Base-by-base conservation (phyloP, 2,113 vertebrate species). In the Oophaga pumilio region DNA sequence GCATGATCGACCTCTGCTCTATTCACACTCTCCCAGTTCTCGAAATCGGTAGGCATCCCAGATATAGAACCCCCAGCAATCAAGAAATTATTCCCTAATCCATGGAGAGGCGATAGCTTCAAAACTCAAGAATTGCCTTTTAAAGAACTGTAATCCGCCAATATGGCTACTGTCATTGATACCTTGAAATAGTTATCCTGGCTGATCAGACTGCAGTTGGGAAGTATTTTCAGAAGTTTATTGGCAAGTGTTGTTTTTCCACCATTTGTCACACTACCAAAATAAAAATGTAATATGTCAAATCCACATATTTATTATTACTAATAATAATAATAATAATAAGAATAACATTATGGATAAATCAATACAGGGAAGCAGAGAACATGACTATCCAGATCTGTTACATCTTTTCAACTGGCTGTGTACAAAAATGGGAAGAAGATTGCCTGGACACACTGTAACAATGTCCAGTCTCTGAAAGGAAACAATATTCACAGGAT, bases 161-260 rank as follows among this genome's bases (percentile, higher is more conserved):
- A 20, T 15, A 13, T n/a, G 2, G 28, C 28, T 53, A 9, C 15
- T 52, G n/a, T 80, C 74, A 80, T 57, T 59, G 80, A 88, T 94
- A 99, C 97, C 96, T 99, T 99, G 92, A 99, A 99, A 91, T 96
- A 99, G 52, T 94, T 91, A 90, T 99, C 98, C 90, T 99, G 98
- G 89, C 93, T 95, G 83, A 99, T 95, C 78, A 96, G 71, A 89
- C 92, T 94, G 91, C 97, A 97, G 89, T 96, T 96, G 68, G 94
- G 95, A 87, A 98, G 92, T 82, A 89, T 89, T 90, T 95, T 91
- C 87, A 95, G 94, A 76, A 99, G 94, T 83, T 92, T 95, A 89
- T 87, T 91, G 78, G 97, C 94, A 82, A 99, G 91, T 0, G 97
- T 98, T 28, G 96, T 96, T 92, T 99, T 99, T 4, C 98, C 98